Conservation (phyloP, 2,113 vertebrate genomes). For the Regulus satrapa region DNA sequence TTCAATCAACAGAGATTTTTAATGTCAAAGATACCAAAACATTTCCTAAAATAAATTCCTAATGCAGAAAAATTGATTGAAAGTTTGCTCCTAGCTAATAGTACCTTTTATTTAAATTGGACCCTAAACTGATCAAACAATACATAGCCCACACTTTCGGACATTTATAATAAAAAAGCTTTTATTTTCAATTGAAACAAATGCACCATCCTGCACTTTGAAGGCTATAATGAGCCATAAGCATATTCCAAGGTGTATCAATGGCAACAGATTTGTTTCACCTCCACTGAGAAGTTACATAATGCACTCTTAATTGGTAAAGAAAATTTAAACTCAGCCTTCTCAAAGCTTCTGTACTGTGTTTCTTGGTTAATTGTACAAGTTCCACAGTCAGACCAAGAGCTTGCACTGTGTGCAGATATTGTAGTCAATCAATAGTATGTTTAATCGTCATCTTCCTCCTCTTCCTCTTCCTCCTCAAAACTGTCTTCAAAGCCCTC, state of each 20-base stretch:
- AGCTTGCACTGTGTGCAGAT: conserved; percentile 64
- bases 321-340: conserved; percentile 66
- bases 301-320: conserved; percentile 72
- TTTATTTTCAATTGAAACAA: conserved; percentile 76
- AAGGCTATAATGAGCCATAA: conserved; percentile 67
- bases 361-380: conserved; percentile 68
- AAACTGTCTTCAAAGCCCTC: conserved; percentile 99
- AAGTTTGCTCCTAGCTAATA: conserved; percentile 52
- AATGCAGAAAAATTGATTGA: conserved; percentile 61
- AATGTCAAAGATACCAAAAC: conserved; percentile 46
- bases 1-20: conserved; percentile 51
- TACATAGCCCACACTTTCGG: conserved; percentile 74
- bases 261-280: conserved; percentile 58
- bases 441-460: conserved; percentile 74
- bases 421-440: conserved; percentile 41
- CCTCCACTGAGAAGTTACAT: conserved; percentile 62
- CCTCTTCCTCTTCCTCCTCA: conserved; percentile 94
- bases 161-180: conserved; percentile 77
- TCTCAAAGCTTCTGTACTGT: conserved; percentile 64
- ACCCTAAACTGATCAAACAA: conserved; percentile 72
- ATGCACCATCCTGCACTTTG: conserved; percentile 64
- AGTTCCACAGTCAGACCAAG: conserved; percentile 69
- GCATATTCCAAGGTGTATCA: conserved; percentile 63
- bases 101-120: conserved; percentile 68
- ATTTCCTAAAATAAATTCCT: conserved; percentile 68